phyloP scores from a whole-genome alignment of 2,888 invertebrate genomes.

The Melipona bicolor region DNA sequence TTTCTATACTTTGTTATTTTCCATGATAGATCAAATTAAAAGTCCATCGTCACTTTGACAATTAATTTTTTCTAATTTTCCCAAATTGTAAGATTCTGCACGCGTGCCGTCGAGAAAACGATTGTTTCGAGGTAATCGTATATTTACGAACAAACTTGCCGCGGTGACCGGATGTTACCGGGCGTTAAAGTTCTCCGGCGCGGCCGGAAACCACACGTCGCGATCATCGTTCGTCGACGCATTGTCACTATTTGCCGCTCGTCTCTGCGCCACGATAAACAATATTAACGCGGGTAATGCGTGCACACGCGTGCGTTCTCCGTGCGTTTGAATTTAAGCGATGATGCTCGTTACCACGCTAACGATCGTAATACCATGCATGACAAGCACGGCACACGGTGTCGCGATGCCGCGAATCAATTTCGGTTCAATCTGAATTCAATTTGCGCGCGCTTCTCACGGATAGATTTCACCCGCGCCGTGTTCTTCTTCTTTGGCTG shows the following conservation, averaged over 20 bases:
- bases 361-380: conserved; percentile 11
- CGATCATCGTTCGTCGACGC: neutral
- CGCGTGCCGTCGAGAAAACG: neutral
- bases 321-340: conserved; percentile 24
- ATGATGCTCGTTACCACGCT: conserved; percentile 14
- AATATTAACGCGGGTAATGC: conserved; percentile 33
- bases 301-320: neutral
- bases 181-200: conserved; percentile 18
- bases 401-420: neutral
- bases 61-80: neutral
- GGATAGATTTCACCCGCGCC: neutral
- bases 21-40: neutral
- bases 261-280: conserved; percentile 25
- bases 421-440: conserved; percentile 1
- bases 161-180: neutral
- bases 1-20: neutral
- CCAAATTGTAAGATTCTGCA: neutral
- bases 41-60: neutral
- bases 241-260: conserved; percentile 10
- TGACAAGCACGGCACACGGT: conserved; percentile 1
- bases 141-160: neutral
- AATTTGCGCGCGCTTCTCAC: neutral
- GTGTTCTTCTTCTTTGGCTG: neutral
- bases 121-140: neutral
- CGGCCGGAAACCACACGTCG: neutral